Base-by-base conservation (phyloP, 2,113 vertebrate species). In the Burhinus bistriatus region DNA sequence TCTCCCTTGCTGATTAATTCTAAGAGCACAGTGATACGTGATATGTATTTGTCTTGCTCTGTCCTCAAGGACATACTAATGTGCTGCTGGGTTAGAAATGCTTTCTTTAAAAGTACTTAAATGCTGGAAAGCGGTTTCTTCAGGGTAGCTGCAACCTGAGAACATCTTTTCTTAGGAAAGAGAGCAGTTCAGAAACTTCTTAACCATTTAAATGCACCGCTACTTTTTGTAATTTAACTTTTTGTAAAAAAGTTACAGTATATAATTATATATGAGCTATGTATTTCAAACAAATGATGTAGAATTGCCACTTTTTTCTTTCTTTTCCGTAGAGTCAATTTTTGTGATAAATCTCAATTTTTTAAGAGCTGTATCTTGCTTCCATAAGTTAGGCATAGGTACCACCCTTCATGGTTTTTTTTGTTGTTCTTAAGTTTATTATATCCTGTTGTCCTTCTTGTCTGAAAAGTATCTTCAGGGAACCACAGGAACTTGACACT, bases 41-140 rank as follows among this genome's bases (percentile, higher is more conserved):
- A 91, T 69, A 40, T 21, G 40, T 45, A 52, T 80, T 94, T 90
- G 87, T 95, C 84, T 95, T 95, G 59, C 79, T 75, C 62, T 91
- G 78, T 95, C 94, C 94, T 95, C 68, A 52, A 95, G 93, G 96
- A 93, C 84, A 36, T 71, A 36, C 75, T 94, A 87, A 94, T 93
- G 89, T 97, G 93, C 94, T 95, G 78, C 96, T 94, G 83, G 69
- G 78, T 54, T 95, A 75, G 91, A 90, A 95, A 93, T 91, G 58
- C 70, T 82, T 80, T 80, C 81, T 95, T 95, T 93, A 90, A 77
- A 96, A 94, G 91, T 93, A 86, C 82, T 94, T 45, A 83, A 40
- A 68, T 3, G 15, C 51, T 97, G 91, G 78, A 85, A 95, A 73
- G 73, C 38, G 78, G 1, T 91, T 93, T 95, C 87, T 95, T 72